Evolutionary conservation across 2,797 vertebrate genomes (phyloP), one percentile per base, ranked within the genome.

Genomic region (Phataginus tricuspis): DNA sequence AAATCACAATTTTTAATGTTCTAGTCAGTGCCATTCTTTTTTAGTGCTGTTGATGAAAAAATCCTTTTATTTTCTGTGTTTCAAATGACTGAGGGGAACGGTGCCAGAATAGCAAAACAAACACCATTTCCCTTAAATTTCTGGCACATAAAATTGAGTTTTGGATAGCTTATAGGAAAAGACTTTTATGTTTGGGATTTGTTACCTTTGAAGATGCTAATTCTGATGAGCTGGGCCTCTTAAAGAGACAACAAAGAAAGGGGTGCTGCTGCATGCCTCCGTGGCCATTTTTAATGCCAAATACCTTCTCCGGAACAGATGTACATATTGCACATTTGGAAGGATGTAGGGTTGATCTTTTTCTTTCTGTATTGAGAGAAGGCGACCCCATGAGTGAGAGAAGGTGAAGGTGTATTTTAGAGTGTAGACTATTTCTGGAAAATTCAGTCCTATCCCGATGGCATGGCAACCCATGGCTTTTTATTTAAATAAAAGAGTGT

Each of bases 81-180:
- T 92, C 64, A 86, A 90, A 86, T 0, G 12, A 64, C 25, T 84
- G 69, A 19, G 10, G 37, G 14, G 34, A 87, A 59, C 3, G 1
- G 27, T 74, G 25, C 25, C 69, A 95, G 31, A 51, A 82, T 29
- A 71, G 4, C 29, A 79, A 90, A 94, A 64, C 63, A 90, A 80
- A 78, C 23, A 83, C 12, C 1, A 74, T 77, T 96, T 93, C 68
- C 75, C 11, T 31, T 83, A 71, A 94, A 63, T 69, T 79, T 79
- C 53, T 90, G 71, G n/a, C 59, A 95, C 16, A 75, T 75, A 79
- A 95, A 94, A 86, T 75, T 66, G 37, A 86, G 2, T 55, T 96
- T 95, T 75, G 51, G 29, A 57, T 27, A 42, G 14, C 53, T 77
- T 39, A 64, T 34, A 51, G 85, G 69, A 57, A 89, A 91, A 16